Conservation (phyloP, 2,888 invertebrate species). For the Endomychus coccineus region DNA sequence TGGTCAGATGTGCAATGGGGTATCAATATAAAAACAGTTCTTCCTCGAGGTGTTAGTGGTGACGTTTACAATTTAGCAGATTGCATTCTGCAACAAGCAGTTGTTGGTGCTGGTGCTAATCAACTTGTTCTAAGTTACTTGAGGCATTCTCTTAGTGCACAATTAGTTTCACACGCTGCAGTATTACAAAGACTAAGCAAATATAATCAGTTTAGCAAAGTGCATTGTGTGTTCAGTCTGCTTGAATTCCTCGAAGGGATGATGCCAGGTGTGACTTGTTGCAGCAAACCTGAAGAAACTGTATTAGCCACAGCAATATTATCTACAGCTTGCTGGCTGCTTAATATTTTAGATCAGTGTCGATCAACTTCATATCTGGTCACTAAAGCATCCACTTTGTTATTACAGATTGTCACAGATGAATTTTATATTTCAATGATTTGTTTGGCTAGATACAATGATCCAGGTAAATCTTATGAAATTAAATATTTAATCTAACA, state of each 20-base stretch:
- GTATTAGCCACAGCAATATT: conserved; percentile 76
- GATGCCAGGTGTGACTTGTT: conserved; percentile 53
- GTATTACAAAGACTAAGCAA: conserved; percentile 82
- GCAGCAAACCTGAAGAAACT: conserved; percentile 83
- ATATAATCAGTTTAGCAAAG: conserved; percentile 73
- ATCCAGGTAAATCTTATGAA: conserved; percentile 55
- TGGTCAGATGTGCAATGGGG: conserved; percentile 97
- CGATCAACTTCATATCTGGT: conserved; percentile 45
- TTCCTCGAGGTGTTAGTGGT: conserved; percentile 85
- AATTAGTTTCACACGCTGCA: conserved; percentile 85
- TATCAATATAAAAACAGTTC: conserved; percentile 86
- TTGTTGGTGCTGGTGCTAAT: conserved; percentile 90
- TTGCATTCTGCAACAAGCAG: conserved; percentile 87
- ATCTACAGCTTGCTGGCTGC: conserved; percentile 72
- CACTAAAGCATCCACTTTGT: conserved; percentile 55
- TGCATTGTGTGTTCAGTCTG: conserved; percentile 79
- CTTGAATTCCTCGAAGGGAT: conserved; percentile 76
- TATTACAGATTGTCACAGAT: conserved; percentile 53
- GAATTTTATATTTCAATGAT: conserved; percentile 77
- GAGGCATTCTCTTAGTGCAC: conserved; percentile 84
- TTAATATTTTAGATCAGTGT: conserved; percentile 61
- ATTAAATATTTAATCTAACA: neutral
- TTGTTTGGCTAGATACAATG: conserved; percentile 74
- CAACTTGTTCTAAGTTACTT: conserved; percentile 85
- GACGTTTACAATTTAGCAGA: conserved; percentile 90